Evolutionary conservation across 35 echinoderm and acorn worm genomes (phyloP).

Genomic region (Ptychodera flava): DNA sequence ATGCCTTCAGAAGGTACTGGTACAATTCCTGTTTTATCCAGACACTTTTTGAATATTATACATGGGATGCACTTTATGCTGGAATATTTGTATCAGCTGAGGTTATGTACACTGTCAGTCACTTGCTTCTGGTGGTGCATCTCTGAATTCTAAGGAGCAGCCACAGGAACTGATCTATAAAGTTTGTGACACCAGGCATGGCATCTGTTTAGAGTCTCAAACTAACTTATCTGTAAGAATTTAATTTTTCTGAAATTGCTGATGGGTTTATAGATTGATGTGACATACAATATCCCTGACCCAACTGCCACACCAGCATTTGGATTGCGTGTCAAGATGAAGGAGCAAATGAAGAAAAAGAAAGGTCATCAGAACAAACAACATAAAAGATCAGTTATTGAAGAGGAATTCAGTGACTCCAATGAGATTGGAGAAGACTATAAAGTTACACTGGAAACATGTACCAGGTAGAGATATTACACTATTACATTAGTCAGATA

Average conservation of each 20-base stretch:
- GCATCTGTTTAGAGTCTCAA: not conserved
- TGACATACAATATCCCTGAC: conserved; percentile 92
- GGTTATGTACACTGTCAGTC: too few species aligned
- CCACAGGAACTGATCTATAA: too few species aligned
- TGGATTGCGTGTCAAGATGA: conserved; percentile 72
- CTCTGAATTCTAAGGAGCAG: too few species aligned
- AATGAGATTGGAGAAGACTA: conserved; percentile 31
- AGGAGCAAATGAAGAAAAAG: conserved; percentile 26
- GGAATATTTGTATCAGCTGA: too few species aligned
- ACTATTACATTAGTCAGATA: too few species aligned
- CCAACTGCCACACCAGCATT: conserved; percentile 76
- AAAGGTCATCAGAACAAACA: not conserved
- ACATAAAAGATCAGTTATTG: conserved; percentile 3
- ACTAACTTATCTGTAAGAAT: not conserved
- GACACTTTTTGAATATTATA: too few species aligned
- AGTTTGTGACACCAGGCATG: not conserved
- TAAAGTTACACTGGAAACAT: conserved; percentile 52
- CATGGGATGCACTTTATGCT: too few species aligned
- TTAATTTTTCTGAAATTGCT: not conserved
- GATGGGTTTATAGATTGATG: conserved; percentile 80
- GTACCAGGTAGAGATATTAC: conserved; percentile 38
- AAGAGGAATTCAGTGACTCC: not conserved
- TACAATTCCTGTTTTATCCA: too few species aligned
- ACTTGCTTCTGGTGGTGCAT: too few species aligned
- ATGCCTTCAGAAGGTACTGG: too few species aligned